These are phyloP conservation scores for Corythornis leucogaster DNA, from an alignment of 2,797 vertebrate genomes.

Conservation along the genomic window DNA sequence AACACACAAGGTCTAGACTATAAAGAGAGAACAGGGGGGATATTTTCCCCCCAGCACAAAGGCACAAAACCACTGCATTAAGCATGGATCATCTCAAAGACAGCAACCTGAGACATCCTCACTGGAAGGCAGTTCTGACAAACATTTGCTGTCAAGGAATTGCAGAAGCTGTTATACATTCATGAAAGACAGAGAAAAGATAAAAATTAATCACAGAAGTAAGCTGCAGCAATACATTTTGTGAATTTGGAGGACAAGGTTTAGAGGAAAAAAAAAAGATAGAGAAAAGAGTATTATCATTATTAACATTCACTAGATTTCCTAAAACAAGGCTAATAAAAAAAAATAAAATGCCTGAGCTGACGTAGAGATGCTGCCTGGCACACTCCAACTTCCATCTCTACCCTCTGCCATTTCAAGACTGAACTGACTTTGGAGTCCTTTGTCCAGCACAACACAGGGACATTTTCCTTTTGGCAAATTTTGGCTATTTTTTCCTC, in stretches of 20 bases:
- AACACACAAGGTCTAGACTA: background rate
- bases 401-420: background rate
- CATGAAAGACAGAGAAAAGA: background rate
- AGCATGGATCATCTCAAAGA: accelerated
- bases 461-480: background rate
- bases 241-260: background rate
- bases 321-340: background rate
- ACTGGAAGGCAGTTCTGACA: background rate
- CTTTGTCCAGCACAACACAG: background rate
- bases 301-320: background rate
- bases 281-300: background rate
- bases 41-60: background rate
- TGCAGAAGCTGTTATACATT: background rate
- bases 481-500: background rate
- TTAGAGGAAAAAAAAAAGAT: background rate
- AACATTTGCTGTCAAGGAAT: background rate
- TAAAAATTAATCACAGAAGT: background rate
- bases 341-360: background rate
- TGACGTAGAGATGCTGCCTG: background rate
- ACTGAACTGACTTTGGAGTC: background rate
- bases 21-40: background rate
- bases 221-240: background rate
- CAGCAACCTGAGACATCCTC: background rate
- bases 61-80: background rate
- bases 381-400: background rate